A percentile compares a stretch with the other conserved stretches of the same genome.
These are phyloP conservation scores for Percina caprodes DNA, from an alignment of 2,113 vertebrate species.

Conservation along the genomic window DNA sequence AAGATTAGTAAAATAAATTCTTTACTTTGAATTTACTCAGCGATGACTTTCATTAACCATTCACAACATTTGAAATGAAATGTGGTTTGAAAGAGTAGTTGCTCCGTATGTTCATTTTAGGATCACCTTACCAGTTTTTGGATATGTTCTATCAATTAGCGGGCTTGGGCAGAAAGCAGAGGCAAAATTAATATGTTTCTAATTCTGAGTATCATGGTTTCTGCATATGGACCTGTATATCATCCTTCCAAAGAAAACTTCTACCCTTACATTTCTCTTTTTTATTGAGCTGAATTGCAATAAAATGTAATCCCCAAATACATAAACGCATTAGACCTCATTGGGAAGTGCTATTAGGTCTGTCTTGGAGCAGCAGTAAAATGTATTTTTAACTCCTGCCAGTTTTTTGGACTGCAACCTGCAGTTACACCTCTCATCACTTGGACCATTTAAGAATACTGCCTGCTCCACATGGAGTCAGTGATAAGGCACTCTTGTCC, in stretches of 20 bases:
- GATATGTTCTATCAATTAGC: constrained; percentile 82
- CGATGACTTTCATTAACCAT: constrained; percentile 48
- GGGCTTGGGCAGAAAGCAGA: constrained; percentile 70
- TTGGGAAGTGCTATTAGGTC: constrained; percentile 76
- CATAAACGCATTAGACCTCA: constrained; percentile 82
- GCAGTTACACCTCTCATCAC: constrained; percentile 80
- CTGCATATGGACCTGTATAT: constrained; percentile 69
- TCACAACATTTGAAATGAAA: constrained; percentile 30
- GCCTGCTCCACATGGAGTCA: constrained; percentile 37
- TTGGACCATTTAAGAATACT: constrained; percentile 64
- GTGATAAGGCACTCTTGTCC: constrained; percentile 49
- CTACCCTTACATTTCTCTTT: constrained; percentile 77
- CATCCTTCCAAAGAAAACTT: constrained; percentile 83
- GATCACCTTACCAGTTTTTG: constrained; percentile 73
- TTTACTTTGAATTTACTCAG: constrained; percentile 29
- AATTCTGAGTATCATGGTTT: constrained; percentile 79
- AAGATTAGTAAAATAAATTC: constrained; percentile 20
- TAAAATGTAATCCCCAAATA: constrained; percentile 82
- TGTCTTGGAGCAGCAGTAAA: constrained; percentile 75
- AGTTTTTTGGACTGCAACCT: constrained; percentile 63
- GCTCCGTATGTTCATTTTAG: constrained; percentile 60
- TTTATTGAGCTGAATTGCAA: constrained; percentile 81
- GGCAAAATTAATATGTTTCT: constrained; percentile 79
- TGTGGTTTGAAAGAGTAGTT: constrained; percentile 49
- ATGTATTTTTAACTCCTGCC: constrained; percentile 79